Conservation (phyloP, 1,140 invertebrate genomes). For the Campoletis sonorensis region DNA sequence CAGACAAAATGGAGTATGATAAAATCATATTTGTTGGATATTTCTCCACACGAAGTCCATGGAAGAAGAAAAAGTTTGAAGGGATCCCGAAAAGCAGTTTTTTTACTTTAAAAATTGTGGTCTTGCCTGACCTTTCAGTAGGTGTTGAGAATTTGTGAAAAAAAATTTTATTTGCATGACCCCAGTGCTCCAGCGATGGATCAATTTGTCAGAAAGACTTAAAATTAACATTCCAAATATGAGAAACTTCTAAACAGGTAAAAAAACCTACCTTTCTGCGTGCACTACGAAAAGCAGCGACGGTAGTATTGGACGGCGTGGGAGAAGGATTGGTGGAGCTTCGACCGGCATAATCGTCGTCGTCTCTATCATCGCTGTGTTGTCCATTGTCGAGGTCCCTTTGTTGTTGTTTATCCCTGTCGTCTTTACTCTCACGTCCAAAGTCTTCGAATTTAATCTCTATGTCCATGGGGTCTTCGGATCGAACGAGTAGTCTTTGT, state of each 20-base stretch:
- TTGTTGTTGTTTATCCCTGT: constrained; percentile 41
- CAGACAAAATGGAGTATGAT: too few species aligned
- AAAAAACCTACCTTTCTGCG: constrained; percentile 69
- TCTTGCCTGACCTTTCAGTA: too few species aligned
- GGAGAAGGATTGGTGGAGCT: constrained; percentile 73
- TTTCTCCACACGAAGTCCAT: too few species aligned
- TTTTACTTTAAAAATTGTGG: too few species aligned
- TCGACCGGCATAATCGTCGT: constrained; percentile 68
- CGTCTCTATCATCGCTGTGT: constrained; percentile 71
- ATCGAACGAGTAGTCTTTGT: constrained; percentile 69
- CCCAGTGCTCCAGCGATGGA: too few species aligned
- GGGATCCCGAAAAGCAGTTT: too few species aligned
- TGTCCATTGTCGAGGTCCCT: constrained; percentile 56
- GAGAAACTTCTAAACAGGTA: background rate
- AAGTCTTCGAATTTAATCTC: constrained; percentile 72
- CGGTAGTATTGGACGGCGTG: constrained; percentile 68
- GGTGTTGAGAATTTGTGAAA: too few species aligned
- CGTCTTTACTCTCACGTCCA: constrained; percentile 59
- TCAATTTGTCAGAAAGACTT: too few species aligned
- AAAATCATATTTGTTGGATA: too few species aligned
- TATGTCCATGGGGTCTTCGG: constrained; percentile 71
- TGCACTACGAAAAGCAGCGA: constrained; percentile 70
- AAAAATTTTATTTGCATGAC: too few species aligned
- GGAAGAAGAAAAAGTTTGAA: too few species aligned
- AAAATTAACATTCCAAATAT: background rate